Conservation (phyloP, 2,888 invertebrate genomes). For the Polydesmus complanatus region DNA sequence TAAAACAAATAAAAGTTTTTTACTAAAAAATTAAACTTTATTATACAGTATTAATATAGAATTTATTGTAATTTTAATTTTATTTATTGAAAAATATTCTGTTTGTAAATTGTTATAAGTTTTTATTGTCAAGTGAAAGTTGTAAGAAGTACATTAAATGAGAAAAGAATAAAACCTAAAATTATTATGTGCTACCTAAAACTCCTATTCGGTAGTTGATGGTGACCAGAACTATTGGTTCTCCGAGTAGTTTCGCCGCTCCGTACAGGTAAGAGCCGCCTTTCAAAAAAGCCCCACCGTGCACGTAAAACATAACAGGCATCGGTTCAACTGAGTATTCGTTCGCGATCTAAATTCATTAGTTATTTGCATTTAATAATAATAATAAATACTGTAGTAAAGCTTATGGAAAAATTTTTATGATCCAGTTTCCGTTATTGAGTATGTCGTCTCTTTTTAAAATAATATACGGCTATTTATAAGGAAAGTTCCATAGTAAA, state of each 20-base stretch:
- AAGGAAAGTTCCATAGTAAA: too few relatives aligned
- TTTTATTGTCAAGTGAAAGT: background rate
- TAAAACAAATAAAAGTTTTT: too few relatives aligned
- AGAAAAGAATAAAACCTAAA: background rate
- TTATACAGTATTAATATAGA: too few relatives aligned
- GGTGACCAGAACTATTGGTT: conserved; percentile 29
- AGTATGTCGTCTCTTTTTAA: too few relatives aligned
- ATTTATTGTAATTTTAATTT: too few relatives aligned
- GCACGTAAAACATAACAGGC: conserved; percentile 29
- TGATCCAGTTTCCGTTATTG: too few relatives aligned
- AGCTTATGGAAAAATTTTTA: too few relatives aligned
- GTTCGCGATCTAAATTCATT: background rate
- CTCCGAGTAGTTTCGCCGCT: conserved; percentile 27
- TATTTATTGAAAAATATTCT: background rate
- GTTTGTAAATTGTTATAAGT: background rate
- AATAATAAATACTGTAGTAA: too few relatives aligned
- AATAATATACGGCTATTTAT: too few relatives aligned
- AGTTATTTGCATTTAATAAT: too few relatives aligned
- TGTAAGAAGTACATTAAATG: background rate
- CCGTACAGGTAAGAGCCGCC: conserved; percentile 28
- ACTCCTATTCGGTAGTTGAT: conserved; percentile 30
- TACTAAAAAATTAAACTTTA: too few relatives aligned
- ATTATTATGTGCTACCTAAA: conserved; percentile 23
- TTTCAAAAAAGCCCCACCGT: conserved; percentile 30
- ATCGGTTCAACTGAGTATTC: conserved; percentile 17